phyloP scores from a whole-genome alignment of 1,140 invertebrate species.

The Atopsyche davidsoni region DNA sequence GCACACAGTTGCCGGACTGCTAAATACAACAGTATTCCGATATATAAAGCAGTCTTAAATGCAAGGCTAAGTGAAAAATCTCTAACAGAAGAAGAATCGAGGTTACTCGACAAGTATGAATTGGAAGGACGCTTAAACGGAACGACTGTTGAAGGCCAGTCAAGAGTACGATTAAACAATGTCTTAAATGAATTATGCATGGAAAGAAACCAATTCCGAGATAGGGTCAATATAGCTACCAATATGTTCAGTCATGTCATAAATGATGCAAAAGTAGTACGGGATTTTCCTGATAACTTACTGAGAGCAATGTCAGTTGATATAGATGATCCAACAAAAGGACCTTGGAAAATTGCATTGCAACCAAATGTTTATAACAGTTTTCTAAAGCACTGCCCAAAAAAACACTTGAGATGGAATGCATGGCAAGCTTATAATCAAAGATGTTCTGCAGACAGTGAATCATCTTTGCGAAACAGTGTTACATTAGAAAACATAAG shows the following conservation, averaged over 20 bases:
- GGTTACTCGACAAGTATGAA: conserved; percentile 70
- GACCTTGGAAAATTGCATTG: conserved; percentile 75
- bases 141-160: conserved; percentile 44
- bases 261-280: conserved; percentile 56
- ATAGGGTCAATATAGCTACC: conserved; percentile 56
- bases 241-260: conserved; percentile 62
- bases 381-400: conserved; percentile 79
- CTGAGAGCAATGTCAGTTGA: conserved; percentile 62
- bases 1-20: conserved; percentile 57
- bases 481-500: conserved; percentile 73
- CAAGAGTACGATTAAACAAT: conserved; percentile 43
- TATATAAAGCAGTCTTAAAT: conserved; percentile 64
- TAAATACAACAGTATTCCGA: conserved; percentile 61
- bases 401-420: conserved; percentile 69
- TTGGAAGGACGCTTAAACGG: conserved; percentile 79
- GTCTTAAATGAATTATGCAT: conserved; percentile 45
- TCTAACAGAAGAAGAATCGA: conserved; percentile 60
- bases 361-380: conserved; percentile 62
- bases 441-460: conserved; percentile 59
- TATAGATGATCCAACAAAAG: conserved; percentile 53
- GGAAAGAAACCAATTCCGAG: conserved; percentile 53
- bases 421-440: conserved; percentile 71
- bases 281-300: conserved; percentile 68
- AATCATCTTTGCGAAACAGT: conserved; percentile 64
- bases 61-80: conserved; percentile 50